Percentiles rank a stretch among this genome's conserved stretches.
These are phyloP conservation scores for Phyllotis vaccarum DNA, from an alignment of 2,797 vertebrate species.

Conservation along the genomic window DNA sequence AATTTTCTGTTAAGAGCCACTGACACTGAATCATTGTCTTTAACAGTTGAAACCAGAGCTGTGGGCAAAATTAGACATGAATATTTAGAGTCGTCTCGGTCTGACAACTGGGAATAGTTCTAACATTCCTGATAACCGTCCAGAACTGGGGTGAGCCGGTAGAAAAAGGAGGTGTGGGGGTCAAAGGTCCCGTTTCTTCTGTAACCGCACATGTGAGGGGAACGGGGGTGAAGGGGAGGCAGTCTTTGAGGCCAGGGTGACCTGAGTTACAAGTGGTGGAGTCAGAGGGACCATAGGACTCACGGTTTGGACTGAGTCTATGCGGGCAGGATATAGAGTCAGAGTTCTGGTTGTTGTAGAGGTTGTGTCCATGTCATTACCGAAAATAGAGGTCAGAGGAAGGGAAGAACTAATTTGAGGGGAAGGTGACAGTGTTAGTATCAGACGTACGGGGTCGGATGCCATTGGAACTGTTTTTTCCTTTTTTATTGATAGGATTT, in stretches of 20 bases:
- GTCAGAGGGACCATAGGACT: not conserved
- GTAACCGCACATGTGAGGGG: not conserved
- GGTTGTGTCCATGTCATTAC: not conserved
- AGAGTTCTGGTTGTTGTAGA: not conserved
- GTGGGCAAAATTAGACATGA: slow-evolving; percentile 78
- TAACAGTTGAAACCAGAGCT: slow-evolving; percentile 79
- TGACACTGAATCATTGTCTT: slow-evolving; percentile 77
- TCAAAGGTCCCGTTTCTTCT: not conserved
- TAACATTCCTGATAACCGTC: slow-evolving; percentile 44
- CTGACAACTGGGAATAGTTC: slow-evolving; percentile 73
- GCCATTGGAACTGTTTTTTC: not conserved
- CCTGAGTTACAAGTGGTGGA: not conserved
- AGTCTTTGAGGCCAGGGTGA: not conserved
- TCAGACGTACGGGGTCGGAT: not conserved
- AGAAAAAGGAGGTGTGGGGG: not conserved
- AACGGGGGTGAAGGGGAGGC: not conserved
- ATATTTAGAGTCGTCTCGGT: slow-evolving; percentile 72
- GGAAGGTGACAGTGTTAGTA: not conserved
- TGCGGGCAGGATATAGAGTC: not conserved
- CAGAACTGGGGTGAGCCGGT: not conserved
- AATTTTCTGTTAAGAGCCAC: slow-evolving; percentile 52
- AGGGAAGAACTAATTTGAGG: not conserved
- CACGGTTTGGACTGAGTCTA: not conserved
- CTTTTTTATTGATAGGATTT: not conserved
- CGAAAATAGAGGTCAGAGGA: not conserved